Conservation (phyloP, 2,113 vertebrate genomes). For the Platichthys stellatus region DNA sequence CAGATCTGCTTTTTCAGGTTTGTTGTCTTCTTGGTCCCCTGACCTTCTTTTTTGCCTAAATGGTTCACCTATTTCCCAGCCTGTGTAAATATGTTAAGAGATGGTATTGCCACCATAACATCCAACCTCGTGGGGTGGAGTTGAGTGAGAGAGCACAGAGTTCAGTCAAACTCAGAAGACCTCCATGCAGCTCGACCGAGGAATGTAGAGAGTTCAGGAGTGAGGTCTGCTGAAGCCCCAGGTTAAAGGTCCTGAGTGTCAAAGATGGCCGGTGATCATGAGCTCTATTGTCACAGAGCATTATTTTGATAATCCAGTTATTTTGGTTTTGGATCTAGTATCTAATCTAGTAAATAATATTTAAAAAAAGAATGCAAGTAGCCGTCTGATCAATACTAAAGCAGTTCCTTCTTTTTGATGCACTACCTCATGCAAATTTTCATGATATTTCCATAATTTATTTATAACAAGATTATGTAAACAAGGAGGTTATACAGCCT, state of each 20-base stretch:
- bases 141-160: conserved; percentile 16
- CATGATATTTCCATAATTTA: not conserved
- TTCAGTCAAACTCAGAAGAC: conserved; percentile 54
- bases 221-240: not conserved
- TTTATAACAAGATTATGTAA: no score
- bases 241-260: conserved; percentile 22
- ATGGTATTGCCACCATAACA: conserved; percentile 20
- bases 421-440: not conserved
- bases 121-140: not conserved
- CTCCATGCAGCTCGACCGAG: not conserved
- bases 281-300: not conserved
- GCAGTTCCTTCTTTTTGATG: not conserved
- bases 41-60: not conserved
- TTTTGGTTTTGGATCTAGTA: no score
- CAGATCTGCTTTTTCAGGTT: conserved; percentile 27
- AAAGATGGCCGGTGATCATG: not conserved
- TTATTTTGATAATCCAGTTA: not conserved
- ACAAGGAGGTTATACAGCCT: not conserved
- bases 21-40: not conserved
- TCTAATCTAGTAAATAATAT: no score
- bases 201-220: conserved; percentile 41
- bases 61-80: conserved; percentile 31
- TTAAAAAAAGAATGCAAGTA: no score
- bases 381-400: not conserved
- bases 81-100: conserved; percentile 24